Conservation (phyloP, 1,140 invertebrate genomes). For the Tribolium castaneum region DNA sequence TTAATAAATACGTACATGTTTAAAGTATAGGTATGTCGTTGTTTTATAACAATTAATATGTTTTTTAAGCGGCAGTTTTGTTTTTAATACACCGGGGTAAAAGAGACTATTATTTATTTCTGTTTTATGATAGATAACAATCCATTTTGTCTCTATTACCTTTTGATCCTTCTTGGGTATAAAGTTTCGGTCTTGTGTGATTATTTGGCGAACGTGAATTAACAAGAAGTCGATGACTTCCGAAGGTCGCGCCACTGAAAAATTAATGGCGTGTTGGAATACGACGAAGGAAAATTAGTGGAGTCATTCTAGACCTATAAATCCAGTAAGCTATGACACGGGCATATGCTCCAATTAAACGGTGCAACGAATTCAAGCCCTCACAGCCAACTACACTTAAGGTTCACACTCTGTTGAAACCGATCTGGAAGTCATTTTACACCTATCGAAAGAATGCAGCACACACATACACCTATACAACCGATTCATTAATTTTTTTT, state of each 20-base stretch:
- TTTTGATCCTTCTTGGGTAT: neutral
- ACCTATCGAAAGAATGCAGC: conserved; percentile 37
- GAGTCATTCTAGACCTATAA: conserved; percentile 54
- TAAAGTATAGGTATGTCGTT: no score
- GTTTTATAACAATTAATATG: no score
- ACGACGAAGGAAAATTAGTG: conserved; percentile 51
- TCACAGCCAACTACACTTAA: conserved; percentile 33
- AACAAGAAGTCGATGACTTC: neutral
- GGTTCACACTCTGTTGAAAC: conserved; percentile 15
- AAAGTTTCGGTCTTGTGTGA: neutral
- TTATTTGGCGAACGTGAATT: neutral
- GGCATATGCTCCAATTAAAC: conserved; percentile 55
- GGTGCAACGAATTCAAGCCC: conserved; percentile 39
- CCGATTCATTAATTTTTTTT: conserved; percentile 26
- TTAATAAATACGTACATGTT: no score
- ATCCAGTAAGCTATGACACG: conserved; percentile 51
- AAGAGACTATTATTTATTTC: no score
- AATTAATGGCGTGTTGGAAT: conserved; percentile 51
- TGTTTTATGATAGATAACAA: no score
- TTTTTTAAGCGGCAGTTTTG: no score
- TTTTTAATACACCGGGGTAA: no score
- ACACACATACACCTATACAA: conserved; percentile 9
- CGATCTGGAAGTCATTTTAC: conserved; percentile 38
- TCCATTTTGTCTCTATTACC: no score
- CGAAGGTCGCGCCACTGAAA: conserved; percentile 20